Conservation (phyloP, 2,113 vertebrate genomes). For the Festucalex cinctus region DNA sequence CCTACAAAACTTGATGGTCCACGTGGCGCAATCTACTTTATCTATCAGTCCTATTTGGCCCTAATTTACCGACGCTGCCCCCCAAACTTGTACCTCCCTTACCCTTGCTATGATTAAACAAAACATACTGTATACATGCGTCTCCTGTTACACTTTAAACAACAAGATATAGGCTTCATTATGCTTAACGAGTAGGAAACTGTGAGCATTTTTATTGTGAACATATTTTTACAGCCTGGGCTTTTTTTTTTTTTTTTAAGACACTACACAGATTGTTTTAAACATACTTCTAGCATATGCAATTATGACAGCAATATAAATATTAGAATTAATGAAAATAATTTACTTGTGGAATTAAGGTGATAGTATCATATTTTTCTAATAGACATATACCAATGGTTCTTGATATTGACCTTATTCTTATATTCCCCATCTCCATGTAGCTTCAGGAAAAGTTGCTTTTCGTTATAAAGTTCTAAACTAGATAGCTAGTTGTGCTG, state of each 20-base stretch:
- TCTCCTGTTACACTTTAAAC: neutral
- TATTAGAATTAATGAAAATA: neutral
- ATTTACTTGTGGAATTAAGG: neutral
- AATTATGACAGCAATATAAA: neutral
- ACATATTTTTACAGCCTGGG: neutral
- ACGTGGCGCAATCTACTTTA: conserved; percentile 49
- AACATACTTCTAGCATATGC: neutral
- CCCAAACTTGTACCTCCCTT: conserved; percentile 2
- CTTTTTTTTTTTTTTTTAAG: neutral
- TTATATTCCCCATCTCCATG: too few relatives aligned
- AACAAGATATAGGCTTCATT: neutral
- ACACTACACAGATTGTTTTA: neutral
- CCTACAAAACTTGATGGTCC: conserved; percentile 48
- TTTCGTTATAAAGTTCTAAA: too few relatives aligned
- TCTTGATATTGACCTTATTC: too few relatives aligned
- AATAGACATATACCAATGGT: too few relatives aligned
- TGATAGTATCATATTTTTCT: neutral
- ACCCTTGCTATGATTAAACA: conserved; percentile 20
- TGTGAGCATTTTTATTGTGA: neutral
- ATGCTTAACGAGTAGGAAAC: neutral
- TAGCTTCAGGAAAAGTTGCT: too few relatives aligned
- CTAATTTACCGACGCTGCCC: conserved; percentile 24
- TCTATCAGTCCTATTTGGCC: conserved; percentile 20
- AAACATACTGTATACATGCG: conserved; percentile 2
- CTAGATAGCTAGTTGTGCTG: too few relatives aligned